Percentiles rank a stretch among this genome's conserved stretches.
Evolutionary conservation across 1,140 invertebrate species (phyloP).

Genomic region (Trypoxylus dichotomus): DNA sequence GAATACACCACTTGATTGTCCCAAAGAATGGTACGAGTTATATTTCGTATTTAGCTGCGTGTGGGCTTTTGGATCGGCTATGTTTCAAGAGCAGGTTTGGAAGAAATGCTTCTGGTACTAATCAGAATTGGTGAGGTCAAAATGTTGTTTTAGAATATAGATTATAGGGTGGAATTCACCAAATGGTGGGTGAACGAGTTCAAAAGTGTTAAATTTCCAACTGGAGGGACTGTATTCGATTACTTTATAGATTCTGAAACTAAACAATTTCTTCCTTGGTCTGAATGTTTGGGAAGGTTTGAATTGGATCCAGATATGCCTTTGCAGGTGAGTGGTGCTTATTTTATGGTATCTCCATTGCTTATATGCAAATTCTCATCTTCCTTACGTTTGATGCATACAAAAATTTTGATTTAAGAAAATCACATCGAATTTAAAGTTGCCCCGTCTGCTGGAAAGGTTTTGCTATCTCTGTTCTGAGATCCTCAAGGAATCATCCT

Average conservation of each 20-base stretch:
- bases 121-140: not conserved
- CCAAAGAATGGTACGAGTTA: conserved; percentile 93
- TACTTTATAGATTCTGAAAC: conserved; percentile 90
- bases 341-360: not conserved
- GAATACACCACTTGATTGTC: conserved; percentile 82
- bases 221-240: conserved; percentile 91
- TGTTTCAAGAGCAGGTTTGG: conserved; percentile 86
- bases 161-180: conserved; percentile 85
- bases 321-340: conserved; percentile 69
- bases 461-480: too few species aligned
- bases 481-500: too few species aligned
- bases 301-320: conserved; percentile 90
- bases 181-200: conserved; percentile 98
- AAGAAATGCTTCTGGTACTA: not conserved
- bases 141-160: conserved; percentile 56
- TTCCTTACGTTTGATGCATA: too few species aligned
- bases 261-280: conserved; percentile 88
- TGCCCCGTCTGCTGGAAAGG: too few species aligned
- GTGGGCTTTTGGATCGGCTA: conserved; percentile 95
- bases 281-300: conserved; percentile 84
- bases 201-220: conserved; percentile 91
- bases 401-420: too few species aligned
- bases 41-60: conserved; percentile 95
- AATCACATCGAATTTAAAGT: too few species aligned
- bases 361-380: too few species aligned